These are phyloP conservation scores for Aptenodytes forsteri DNA, from an alignment of 2,113 vertebrate species.

Conservation along the genomic window DNA sequence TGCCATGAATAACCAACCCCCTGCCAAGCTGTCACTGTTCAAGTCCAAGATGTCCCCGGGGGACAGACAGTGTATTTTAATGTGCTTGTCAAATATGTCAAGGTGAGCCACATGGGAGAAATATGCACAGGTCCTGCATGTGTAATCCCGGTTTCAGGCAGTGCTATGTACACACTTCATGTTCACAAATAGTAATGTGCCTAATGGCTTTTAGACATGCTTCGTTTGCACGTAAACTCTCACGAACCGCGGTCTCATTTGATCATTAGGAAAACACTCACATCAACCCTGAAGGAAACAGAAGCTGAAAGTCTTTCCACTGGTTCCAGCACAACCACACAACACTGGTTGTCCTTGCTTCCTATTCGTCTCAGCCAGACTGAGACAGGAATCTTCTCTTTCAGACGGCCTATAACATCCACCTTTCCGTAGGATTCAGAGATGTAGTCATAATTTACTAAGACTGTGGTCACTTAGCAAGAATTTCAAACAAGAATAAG, in stretches of 20 bases:
- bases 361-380: conserved; percentile 78
- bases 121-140: neutral
- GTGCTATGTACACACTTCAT: neutral
- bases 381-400: conserved; percentile 79
- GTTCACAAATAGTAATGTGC: neutral
- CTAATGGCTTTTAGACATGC: neutral
- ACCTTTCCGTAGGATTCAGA: conserved; percentile 71
- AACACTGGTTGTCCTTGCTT: conserved; percentile 57
- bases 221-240: neutral
- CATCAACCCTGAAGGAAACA: conserved; percentile 81
- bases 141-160: neutral
- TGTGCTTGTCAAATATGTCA: accelerated
- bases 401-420: conserved; percentile 73
- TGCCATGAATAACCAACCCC: neutral
- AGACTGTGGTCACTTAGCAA: neutral
- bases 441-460: neutral
- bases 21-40: neutral
- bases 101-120: neutral
- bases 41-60: neutral
- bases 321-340: conserved; percentile 83
- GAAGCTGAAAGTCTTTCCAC: conserved; percentile 85
- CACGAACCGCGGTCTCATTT: neutral
- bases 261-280: conserved; percentile 61
- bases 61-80: neutral
- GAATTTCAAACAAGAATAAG: neutral